Evolutionary conservation across 2,113 vertebrate species (phyloP).

Genomic region (Ramphastos sulfuratus): DNA sequence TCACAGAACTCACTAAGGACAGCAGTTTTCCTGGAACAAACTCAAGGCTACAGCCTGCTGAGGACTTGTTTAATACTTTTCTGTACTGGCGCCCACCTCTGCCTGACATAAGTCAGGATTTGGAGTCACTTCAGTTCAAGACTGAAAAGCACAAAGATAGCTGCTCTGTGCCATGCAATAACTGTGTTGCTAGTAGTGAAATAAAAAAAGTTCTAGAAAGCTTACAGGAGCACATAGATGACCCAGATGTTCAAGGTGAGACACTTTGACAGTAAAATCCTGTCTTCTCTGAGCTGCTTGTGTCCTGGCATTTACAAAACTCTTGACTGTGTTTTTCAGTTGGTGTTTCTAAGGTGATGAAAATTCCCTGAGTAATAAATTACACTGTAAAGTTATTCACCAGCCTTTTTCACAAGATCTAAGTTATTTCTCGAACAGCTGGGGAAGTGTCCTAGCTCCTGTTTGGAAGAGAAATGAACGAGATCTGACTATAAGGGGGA

Average conservation of each 20-base stretch:
- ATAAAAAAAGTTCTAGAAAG: slow-evolving; percentile 87
- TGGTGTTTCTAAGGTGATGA: background rate
- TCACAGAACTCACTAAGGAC: background rate
- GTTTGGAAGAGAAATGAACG: background rate
- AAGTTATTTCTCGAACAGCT: background rate
- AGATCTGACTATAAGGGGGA: background rate
- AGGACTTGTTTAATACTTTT: slow-evolving; percentile 82
- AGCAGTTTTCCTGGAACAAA: background rate
- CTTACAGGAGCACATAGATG: slow-evolving; percentile 84
- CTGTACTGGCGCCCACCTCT: slow-evolving; percentile 87
- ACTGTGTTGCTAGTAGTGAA: slow-evolving; percentile 80
- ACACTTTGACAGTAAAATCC: background rate
- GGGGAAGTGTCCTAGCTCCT: background rate
- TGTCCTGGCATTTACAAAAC: background rate
- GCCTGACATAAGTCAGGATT: slow-evolving; percentile 86
- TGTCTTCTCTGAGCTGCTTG: background rate
- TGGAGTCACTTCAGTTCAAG: slow-evolving; percentile 78
- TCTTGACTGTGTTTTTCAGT: background rate
- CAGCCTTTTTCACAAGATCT: background rate
- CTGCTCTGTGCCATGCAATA: slow-evolving; percentile 32
- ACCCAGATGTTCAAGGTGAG: slow-evolving; percentile 88
- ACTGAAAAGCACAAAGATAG: slow-evolving; percentile 45
- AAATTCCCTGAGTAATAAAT: background rate
- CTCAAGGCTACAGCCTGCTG: background rate
- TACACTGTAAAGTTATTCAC: background rate